phyloP scores from a whole-genome alignment of 2,888 invertebrate species.

The Ormyrus labotus region DNA sequence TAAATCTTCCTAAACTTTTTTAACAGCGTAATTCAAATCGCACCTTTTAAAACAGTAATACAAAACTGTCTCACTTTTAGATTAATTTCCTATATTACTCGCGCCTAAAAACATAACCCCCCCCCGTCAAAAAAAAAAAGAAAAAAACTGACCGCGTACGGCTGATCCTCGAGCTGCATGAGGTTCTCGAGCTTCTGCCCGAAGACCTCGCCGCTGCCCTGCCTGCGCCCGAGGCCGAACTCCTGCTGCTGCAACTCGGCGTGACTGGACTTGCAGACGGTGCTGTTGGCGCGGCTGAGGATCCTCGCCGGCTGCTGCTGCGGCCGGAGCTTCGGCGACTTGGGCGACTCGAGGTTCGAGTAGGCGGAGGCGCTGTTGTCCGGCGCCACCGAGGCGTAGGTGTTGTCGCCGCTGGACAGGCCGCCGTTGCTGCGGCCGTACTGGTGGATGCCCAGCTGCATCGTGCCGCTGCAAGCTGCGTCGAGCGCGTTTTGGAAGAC shows the following conservation, averaged over 20 bases:
- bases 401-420: slow-evolving; percentile 64
- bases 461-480: slow-evolving; percentile 64
- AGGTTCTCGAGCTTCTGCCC: slow-evolving; percentile 72
- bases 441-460: slow-evolving; percentile 71
- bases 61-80: too few species aligned
- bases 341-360: slow-evolving; percentile 68
- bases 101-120: too few species aligned
- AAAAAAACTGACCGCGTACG: slow-evolving; percentile 47
- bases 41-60: too few species aligned
- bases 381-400: slow-evolving; percentile 69
- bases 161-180: slow-evolving; percentile 72
- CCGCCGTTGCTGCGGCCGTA: slow-evolving; percentile 55
- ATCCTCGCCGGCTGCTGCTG: slow-evolving; percentile 54
- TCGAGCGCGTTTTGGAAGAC: too few species aligned
- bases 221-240: slow-evolving; percentile 67
- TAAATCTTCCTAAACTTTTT: neutral
- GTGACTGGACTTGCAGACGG: neutral
- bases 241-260: slow-evolving; percentile 41
- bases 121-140: neutral
- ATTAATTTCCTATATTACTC: too few species aligned
- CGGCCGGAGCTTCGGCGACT: slow-evolving; percentile 57
- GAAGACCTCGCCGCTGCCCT: slow-evolving; percentile 72
- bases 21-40: too few species aligned
- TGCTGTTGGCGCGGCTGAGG: slow-evolving; percentile 51
- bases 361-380: slow-evolving; percentile 69